Base-by-base conservation (phyloP, 2,888 invertebrate genomes). In the Drosophila formosana region DNA sequence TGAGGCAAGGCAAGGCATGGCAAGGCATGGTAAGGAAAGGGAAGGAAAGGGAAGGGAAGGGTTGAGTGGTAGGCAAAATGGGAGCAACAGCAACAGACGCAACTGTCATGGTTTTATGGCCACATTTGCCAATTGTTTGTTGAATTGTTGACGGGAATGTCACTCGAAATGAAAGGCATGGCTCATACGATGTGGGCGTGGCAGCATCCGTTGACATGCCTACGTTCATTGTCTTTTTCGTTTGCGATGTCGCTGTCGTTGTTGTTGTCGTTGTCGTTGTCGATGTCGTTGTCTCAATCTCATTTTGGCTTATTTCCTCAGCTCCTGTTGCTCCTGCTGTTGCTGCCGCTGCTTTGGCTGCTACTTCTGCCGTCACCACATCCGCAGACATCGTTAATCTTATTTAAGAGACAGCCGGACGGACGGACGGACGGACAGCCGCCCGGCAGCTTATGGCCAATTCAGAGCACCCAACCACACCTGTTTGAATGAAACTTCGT, bases 81-180 rank as follows among this genome's bases (percentile, higher is more conserved):
- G 55, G 75, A 62, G 57, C 41, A 63, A 61, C 56, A 55, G 62
- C 49, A 63, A 64, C 56, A 55, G 58, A 52, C 41, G 50, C 78
- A 81, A 86, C 87, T 86, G 89, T 82, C 89, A 84, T 76, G 84
- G 75, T 76, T 87, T 88, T 86, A 89, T 88, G 82, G 88, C 82
- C 89, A 86, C 89, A 88, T 89, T 88, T 88, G 89, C 82, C 87
- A 89, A 89, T 88, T 89, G 89, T 89, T 89, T 88, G 88, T 80
- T 84, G 89, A 89, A 88, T 88, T 88, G 84, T 86, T 84, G 84
- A 84, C 87, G 82, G 77, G 75, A 75, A 78, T 81, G 84, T 88
- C 87, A 82, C 78, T 80, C 62, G 70, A 63, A 67, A 72, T 71
- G 70, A 72, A 79, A 66, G 78, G 61, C 67, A 30, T 30, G 46